Conservation (phyloP, 37 sponge, comb jelly and placozoan genomes). For the Lycopodina hypogea region DNA sequence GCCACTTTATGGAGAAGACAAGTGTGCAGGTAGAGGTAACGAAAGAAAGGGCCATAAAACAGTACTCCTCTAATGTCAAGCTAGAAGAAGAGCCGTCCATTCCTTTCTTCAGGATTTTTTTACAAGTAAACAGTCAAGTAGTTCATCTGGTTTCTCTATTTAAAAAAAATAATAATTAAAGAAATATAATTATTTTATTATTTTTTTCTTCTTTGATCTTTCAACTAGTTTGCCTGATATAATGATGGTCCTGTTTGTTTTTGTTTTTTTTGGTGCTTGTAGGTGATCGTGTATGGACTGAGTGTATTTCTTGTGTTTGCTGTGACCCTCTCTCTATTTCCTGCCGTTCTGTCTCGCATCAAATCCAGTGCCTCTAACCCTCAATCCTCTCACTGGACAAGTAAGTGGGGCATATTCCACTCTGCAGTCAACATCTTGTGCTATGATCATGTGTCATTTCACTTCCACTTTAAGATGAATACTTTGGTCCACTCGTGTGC, state of each 20-base stretch:
- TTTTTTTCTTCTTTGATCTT: too few relatives aligned
- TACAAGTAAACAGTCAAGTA: too few relatives aligned
- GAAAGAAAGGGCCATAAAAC: not conserved
- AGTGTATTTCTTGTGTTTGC: conserved; percentile 77
- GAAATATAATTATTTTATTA: too few relatives aligned
- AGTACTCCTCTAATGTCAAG: too few relatives aligned
- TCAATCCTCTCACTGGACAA: conserved; percentile 20
- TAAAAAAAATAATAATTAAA: too few relatives aligned
- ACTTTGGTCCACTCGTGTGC: conserved; percentile 76
- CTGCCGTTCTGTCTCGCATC: conserved; percentile 55
- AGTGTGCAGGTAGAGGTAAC: not conserved
- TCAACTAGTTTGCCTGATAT: too few relatives aligned
- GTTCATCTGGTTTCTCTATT: too few relatives aligned
- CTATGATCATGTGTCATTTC: too few relatives aligned
- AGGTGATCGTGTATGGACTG: conserved; percentile 57
- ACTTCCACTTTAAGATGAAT: conserved; percentile 21
- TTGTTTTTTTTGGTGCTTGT: not conserved
- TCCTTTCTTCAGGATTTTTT: too few relatives aligned
- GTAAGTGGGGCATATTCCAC: conserved; percentile 14
- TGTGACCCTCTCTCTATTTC: conserved; percentile 87
- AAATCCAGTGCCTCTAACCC: conserved; percentile 30
- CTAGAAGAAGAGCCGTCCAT: too few relatives aligned
- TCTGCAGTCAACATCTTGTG: too few relatives aligned
- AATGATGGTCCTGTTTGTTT: too few relatives aligned
- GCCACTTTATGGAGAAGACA: not conserved